These are phyloP conservation scores for Caenorhabditis japonica DNA, from an alignment of 2,888 invertebrate species.

Conservation along the genomic window DNA sequence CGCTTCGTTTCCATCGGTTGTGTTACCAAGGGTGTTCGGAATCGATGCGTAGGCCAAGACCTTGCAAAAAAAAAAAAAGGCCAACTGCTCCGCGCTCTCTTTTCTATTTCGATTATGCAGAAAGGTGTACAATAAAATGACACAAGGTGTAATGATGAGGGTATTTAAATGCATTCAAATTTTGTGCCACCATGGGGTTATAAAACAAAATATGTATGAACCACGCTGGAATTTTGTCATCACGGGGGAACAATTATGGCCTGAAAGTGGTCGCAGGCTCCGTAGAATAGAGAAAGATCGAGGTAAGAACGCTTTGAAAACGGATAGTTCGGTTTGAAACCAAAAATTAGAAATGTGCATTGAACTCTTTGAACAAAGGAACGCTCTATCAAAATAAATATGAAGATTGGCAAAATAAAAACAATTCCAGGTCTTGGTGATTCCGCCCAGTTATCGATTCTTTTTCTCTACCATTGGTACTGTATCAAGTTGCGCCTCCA, in stretches of 20 bases:
- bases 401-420: neutral
- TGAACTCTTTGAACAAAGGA: neutral
- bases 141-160: neutral
- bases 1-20: conserved; percentile 41
- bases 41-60: conserved; percentile 29
- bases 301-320: no score
- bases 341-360: no score
- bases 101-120: conserved; percentile 39
- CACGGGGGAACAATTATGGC: no score
- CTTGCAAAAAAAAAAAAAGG: conserved; percentile 39
- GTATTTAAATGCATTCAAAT: no score
- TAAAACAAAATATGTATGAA: no score
- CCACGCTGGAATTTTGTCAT: no score
- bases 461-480: conserved; percentile 23
- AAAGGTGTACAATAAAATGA: conserved; percentile 15
- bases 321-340: no score
- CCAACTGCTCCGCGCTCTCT: conserved; percentile 47
- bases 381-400: no score
- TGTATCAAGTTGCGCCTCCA: neutral
- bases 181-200: no score
- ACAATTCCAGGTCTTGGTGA: conserved; percentile 29
- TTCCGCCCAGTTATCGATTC: conserved; percentile 40
- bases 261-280: no score
- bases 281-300: no score
- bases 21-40: neutral